Evolutionary conservation across 2,888 invertebrate species (phyloP).

Genomic region (Clivina fossor): DNA sequence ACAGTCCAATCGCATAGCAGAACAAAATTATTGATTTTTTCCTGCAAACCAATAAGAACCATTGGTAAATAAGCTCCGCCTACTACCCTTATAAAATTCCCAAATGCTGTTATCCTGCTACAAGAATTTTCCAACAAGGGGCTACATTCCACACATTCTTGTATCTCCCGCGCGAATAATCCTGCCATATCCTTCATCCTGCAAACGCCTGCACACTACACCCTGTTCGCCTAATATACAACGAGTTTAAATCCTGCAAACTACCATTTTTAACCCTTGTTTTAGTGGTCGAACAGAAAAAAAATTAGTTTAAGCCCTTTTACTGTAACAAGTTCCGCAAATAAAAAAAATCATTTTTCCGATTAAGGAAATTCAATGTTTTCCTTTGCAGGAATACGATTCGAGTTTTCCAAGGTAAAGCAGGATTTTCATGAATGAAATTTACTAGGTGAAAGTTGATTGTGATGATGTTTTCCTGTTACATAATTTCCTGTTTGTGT

Average conservation of each 20-base stretch:
- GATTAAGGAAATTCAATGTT: too few species aligned
- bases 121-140: slow-evolving; percentile 41
- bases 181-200: slow-evolving; percentile 35
- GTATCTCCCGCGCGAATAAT: slow-evolving; percentile 29
- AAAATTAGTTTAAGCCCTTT: too few species aligned
- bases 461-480: slow-evolving; percentile 49
- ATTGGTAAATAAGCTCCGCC: slow-evolving; percentile 6
- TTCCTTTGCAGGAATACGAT: too few species aligned
- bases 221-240: slow-evolving; percentile 39
- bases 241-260: slow-evolving; percentile 47
- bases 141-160: slow-evolving; percentile 39
- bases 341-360: too few species aligned
- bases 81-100: slow-evolving; percentile 3
- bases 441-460: too few species aligned
- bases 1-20: too few species aligned
- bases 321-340: too few species aligned
- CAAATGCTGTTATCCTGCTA: slow-evolving; percentile 39
- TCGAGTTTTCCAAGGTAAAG: too few species aligned
- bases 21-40: slow-evolving; percentile 9
- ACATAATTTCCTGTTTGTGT: slow-evolving; percentile 48
- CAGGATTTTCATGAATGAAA: slow-evolving; percentile 13
- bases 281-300: too few species aligned
- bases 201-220: slow-evolving; percentile 36
- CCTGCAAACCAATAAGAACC: too few species aligned
- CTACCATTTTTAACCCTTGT: slow-evolving; percentile 49